Percentiles rank a stretch among this genome's conserved stretches.
Evolutionary conservation across 2,113 vertebrate species (phyloP).

Genomic region (Protobothrops mucrosquamatus): DNA sequence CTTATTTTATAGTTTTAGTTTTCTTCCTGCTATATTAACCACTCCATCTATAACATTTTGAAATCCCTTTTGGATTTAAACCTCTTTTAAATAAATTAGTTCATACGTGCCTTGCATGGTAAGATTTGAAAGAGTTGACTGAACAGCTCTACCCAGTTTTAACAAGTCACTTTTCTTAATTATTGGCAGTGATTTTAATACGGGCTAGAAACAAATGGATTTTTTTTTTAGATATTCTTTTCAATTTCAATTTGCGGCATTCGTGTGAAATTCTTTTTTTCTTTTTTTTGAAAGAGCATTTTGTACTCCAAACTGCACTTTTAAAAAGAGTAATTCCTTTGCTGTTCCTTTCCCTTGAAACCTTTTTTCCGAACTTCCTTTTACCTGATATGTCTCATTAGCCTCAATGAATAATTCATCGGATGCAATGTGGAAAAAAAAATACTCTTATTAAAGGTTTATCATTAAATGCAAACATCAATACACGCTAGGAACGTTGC

Average conservation of each 20-base stretch:
- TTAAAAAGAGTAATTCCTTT: neutral
- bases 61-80: neutral
- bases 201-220: neutral
- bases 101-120: neutral
- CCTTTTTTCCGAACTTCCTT: neutral
- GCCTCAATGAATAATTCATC: neutral
- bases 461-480: conserved; percentile 18
- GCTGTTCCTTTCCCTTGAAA: neutral
- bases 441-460: conserved; percentile 11
- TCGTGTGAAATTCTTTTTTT: neutral
- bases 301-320: neutral
- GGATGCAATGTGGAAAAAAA: neutral
- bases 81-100: neutral
- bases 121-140: neutral
- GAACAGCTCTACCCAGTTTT: neutral
- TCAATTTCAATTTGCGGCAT: neutral
- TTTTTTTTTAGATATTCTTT: neutral
- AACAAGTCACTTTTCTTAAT: neutral
- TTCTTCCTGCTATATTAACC: neutral
- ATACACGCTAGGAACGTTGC: neutral
- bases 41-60: neutral
- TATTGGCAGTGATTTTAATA: neutral
- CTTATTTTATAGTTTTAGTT: neutral
- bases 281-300: neutral
- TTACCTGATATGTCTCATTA: neutral